Conservation (phyloP, 2,888 invertebrate genomes). For the Lochmaea crataegi region DNA sequence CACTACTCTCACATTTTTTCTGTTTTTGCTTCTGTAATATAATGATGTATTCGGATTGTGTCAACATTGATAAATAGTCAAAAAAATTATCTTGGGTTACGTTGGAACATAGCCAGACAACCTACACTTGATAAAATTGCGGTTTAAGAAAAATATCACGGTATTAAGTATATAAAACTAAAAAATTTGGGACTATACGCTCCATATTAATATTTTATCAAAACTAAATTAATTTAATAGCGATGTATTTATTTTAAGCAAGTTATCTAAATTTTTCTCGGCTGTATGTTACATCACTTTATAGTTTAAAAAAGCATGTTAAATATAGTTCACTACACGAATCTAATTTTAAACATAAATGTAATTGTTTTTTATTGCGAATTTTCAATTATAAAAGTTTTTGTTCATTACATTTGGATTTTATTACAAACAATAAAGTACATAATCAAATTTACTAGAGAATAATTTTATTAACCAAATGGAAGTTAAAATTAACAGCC, state of each 20-base stretch:
- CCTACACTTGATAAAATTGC: too few relatives aligned
- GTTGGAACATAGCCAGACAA: too few relatives aligned
- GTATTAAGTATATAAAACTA: too few relatives aligned
- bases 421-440: background rate
- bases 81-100: too few relatives aligned
- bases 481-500: background rate
- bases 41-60: too few relatives aligned
- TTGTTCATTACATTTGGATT: background rate
- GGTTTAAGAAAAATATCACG: too few relatives aligned
- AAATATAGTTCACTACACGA: background rate
- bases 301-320: background rate
- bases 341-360: background rate
- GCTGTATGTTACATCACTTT: background rate
- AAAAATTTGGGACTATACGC: too few relatives aligned
- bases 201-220: background rate
- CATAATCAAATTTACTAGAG: background rate
- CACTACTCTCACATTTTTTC: too few relatives aligned
- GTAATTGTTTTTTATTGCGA: background rate
- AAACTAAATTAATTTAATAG: background rate
- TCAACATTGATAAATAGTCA: too few relatives aligned
- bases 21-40: too few relatives aligned
- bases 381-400: background rate
- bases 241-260: background rate
- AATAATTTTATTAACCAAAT: background rate
- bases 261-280: background rate